phyloP scores from a whole-genome alignment of 2,113 vertebrate genomes.

The Cryptomyrus ogoouensis region DNA sequence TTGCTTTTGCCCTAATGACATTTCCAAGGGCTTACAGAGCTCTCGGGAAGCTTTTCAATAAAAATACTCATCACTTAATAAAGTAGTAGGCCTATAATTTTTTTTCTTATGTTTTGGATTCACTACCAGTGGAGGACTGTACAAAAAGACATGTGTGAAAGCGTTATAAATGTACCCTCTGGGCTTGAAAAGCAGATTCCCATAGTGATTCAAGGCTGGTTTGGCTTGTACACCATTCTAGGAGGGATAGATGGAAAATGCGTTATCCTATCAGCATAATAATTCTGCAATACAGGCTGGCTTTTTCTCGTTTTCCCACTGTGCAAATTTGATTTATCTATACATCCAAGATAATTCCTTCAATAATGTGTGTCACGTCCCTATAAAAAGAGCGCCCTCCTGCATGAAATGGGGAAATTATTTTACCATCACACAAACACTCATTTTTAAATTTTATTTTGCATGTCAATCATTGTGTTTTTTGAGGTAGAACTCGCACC shows the following conservation, averaged over 20 bases:
- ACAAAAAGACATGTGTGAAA: neutral
- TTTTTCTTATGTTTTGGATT: neutral
- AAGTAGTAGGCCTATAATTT: neutral
- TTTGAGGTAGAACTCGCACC: neutral
- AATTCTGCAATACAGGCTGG: neutral
- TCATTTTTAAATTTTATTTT: neutral
- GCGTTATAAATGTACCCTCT: neutral
- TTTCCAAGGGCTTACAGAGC: neutral
- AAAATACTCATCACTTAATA: neutral
- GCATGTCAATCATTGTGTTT: neutral
- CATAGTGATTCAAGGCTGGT: slow-evolving; percentile 17
- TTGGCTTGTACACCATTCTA: neutral
- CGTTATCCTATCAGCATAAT: slow-evolving; percentile 1
- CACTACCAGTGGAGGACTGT: neutral
- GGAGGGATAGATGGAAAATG: slow-evolving; percentile 1
- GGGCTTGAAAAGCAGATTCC: slow-evolving; percentile 12
- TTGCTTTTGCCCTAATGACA: neutral
- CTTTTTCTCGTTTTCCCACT: slow-evolving; percentile 10
- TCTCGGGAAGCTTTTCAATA: neutral
- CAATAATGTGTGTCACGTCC: neutral
- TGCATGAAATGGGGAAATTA: neutral
- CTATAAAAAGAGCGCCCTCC: neutral
- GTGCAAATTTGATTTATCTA: slow-evolving; percentile 15
- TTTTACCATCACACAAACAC: neutral
- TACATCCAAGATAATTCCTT: neutral